These are phyloP conservation scores for Lasioglossum baleicum DNA, from an alignment of 1,140 invertebrate species.

Conservation along the genomic window DNA sequence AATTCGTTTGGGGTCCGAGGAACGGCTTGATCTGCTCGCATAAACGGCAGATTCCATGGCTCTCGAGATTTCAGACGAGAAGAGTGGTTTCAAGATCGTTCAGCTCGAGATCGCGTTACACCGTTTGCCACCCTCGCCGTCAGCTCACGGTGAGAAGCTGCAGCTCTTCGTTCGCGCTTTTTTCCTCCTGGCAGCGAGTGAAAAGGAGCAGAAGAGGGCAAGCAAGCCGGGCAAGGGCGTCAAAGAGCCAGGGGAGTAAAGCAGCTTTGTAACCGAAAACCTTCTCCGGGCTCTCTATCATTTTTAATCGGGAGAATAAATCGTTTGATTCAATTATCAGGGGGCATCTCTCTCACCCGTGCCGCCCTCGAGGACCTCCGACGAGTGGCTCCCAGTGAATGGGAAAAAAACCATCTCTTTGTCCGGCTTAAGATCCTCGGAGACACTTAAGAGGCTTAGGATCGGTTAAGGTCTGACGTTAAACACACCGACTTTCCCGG, in stretches of 20 bases:
- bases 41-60: no score
- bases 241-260: slow-evolving; percentile 65
- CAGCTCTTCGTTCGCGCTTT: slow-evolving; percentile 51
- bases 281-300: slow-evolving; percentile 70
- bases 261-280: slow-evolving; percentile 77
- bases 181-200: slow-evolving; percentile 33
- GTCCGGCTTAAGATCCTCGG: slow-evolving; percentile 77
- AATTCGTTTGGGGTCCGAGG: no score
- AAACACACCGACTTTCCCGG: slow-evolving; percentile 59
- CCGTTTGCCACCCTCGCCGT: slow-evolving; percentile 45
- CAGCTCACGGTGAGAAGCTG: slow-evolving; percentile 54
- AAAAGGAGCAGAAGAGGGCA: slow-evolving; percentile 50
- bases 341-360: slow-evolving; percentile 55
- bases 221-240: slow-evolving; percentile 28
- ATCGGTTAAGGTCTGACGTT: slow-evolving; percentile 75
- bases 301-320: slow-evolving; percentile 81
- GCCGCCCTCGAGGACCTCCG: slow-evolving; percentile 60
- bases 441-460: slow-evolving; percentile 78
- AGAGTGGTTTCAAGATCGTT: slow-evolving; percentile 32
- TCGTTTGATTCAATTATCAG: slow-evolving; percentile 81
- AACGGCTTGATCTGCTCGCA: no score
- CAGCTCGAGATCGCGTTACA: slow-evolving; percentile 61
- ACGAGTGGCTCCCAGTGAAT: slow-evolving; percentile 52
- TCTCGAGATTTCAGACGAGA: slow-evolving; percentile 14
- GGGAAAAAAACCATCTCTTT: slow-evolving; percentile 76